phyloP scores from a whole-genome alignment of 1,140 invertebrate genomes.

The Cylas formicarius region DNA sequence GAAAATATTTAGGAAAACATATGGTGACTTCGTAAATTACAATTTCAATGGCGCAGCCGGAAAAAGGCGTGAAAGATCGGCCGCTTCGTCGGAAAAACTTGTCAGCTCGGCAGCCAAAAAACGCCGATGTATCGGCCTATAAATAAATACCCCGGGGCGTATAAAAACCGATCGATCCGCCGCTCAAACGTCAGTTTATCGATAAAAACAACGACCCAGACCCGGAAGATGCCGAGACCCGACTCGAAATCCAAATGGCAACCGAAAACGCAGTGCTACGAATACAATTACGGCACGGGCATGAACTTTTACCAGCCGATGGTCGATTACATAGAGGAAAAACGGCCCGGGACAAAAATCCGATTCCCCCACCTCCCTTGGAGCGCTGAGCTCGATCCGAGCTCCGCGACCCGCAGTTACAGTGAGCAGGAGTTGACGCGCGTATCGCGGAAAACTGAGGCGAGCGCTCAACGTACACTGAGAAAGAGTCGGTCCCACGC shows the following conservation, averaged over 20 bases:
- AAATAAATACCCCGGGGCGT: no score
- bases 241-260: constrained; percentile 31
- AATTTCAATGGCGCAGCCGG: no score
- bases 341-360: constrained; percentile 41
- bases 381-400: constrained; percentile 60
- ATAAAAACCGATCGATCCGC: no score
- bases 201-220: no score
- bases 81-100: no score
- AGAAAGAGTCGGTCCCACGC: constrained; percentile 45
- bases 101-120: no score
- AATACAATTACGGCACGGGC: constrained; percentile 70
- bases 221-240: constrained; percentile 8
- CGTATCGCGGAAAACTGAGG: constrained; percentile 55
- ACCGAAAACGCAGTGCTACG: constrained; percentile 62
- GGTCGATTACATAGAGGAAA: constrained; percentile 68
- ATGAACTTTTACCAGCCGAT: constrained; percentile 78
- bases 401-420: constrained; percentile 47
- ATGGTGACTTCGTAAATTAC: no score
- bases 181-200: no score
- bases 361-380: constrained; percentile 63
- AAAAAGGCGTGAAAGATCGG: no score
- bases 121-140: no score
- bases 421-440: constrained; percentile 54
- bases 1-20: no score
- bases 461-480: constrained; percentile 58